Base-by-base conservation (phyloP, 2,888 invertebrate species). In the Aphrophora alni region DNA sequence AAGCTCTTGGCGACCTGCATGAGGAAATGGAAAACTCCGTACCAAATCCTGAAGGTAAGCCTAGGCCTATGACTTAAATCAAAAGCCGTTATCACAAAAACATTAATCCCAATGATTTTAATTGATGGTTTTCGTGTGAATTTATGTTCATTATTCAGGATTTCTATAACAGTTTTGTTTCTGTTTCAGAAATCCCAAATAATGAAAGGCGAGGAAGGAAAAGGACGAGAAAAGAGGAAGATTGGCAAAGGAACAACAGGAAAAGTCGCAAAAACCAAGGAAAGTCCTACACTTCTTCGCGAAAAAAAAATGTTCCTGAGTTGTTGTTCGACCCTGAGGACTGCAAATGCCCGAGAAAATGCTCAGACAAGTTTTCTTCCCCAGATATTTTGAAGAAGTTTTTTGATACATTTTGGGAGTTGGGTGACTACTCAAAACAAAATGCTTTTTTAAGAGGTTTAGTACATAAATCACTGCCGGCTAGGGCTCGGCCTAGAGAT, bases 161-260 rank as follows among this genome's bases (percentile, higher is more conserved):
- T 75, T 75, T 75, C 38, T 75, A n/a, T 14, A 75, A 75, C 75
- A 75, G 33, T 75, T 75, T 28, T 75, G 25, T 38, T n/a, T n/a
- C n/a, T 75, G 75, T 75, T 75, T 38, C 38, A 75, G 75, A 75
- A 75, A 75, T 75, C 75, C 75, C 75, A 75, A 38, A 75, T 14
- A 38, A 21, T 38, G 75, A 75, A 75, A 38, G 38, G 8, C 38
- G 38, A 75, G 75, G 75, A 21, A 75, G 38, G 25, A 75, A 38
- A 21, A 75, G 24, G 44, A 17, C 7, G 33, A 38, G 75, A n/a
- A n/a, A n/a, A n/a, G n/a, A n/a, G n/a, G n/a, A n/a, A n/a, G n/a
- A n/a, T n/a, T n/a, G n/a, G n/a, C n/a, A 38, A 38, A 75, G 68
- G 14, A 75, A 75, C 25, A 3, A 75, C 33, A 75, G 75, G 24